A percentile compares a stretch with the other conserved stretches of the same genome.
These are phyloP conservation scores for Irena cyanogastra DNA, from an alignment of 2,113 vertebrate genomes.

Conservation along the genomic window DNA sequence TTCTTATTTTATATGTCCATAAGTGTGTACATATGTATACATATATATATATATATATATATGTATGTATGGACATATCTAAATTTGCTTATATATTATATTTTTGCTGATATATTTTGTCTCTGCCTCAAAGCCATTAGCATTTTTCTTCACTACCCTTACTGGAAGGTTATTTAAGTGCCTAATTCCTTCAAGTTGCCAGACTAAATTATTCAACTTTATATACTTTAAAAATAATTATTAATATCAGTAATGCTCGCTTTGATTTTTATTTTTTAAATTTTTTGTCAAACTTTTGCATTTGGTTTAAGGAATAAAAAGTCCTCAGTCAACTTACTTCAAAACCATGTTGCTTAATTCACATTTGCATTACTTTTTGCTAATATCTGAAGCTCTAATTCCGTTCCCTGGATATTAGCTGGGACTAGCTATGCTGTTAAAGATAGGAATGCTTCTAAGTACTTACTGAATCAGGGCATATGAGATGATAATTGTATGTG, in stretches of 20 bases:
- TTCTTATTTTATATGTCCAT: not conserved
- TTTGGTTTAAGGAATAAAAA: slow-evolving; percentile 27
- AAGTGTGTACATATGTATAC: rapidly evolving
- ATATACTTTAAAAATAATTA: slow-evolving; percentile 2
- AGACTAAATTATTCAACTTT: slow-evolving; percentile 19
- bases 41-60: no score
- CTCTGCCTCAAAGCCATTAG: not conserved
- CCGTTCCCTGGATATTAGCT: slow-evolving; percentile 50
- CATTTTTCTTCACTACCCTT: not conserved
- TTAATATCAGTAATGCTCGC: slow-evolving; percentile 20
- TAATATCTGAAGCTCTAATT: slow-evolving; percentile 68
- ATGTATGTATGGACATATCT: no score
- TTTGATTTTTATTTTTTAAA: not conserved
- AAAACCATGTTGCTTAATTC: slow-evolving; percentile 58
- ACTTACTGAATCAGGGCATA: slow-evolving; percentile 47
- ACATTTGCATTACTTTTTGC: slow-evolving; percentile 64
- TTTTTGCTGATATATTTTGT: not conserved
- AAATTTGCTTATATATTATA: not conserved
- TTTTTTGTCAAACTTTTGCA: not conserved
- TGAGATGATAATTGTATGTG: slow-evolving; percentile 55
- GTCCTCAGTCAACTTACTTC: slow-evolving; percentile 57
- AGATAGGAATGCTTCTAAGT: slow-evolving; percentile 61
- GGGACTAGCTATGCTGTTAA: slow-evolving; percentile 53
- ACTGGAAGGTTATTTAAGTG: not conserved
- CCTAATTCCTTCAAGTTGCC: not conserved